phyloP scores from a whole-genome alignment of 2,888 invertebrate species.

The Erannis defoliaria region DNA sequence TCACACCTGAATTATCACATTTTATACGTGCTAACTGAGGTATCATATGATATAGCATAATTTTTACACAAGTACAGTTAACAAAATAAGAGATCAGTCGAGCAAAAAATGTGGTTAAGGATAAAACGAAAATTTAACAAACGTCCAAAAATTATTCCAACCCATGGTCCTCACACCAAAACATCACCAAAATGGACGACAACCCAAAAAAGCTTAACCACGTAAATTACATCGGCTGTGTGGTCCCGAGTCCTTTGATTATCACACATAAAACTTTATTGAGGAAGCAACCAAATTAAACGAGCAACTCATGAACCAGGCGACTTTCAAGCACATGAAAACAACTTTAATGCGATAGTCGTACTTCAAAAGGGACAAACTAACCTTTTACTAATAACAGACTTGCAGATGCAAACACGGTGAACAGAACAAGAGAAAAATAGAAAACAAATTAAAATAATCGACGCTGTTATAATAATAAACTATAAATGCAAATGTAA shows the following conservation, averaged over 20 bases:
- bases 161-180: not conserved
- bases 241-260: conserved; percentile 69
- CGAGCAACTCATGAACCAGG: conserved; percentile 48
- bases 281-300: conserved; percentile 76
- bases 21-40: not conserved
- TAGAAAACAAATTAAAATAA: no score
- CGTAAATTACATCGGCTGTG: conserved; percentile 46
- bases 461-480: no score
- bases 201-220: not conserved
- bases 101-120: no score
- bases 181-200: not conserved
- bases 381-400: no score
- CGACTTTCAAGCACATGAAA: conserved; percentile 1
- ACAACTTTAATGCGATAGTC: not conserved
- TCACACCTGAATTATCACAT: conserved; percentile 16
- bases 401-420: no score
- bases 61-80: not conserved
- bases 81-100: not conserved
- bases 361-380: conserved; percentile 7
- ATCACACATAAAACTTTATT: conserved; percentile 79
- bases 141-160: not conserved
- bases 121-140: no score
- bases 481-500: no score
- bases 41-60: not conserved
- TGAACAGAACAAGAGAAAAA: no score